Percentiles rank a stretch among this genome's conserved stretches.
Evolutionary conservation across 2,113 vertebrate species (phyloP).

Genomic region (Tachycineta bicolor): DNA sequence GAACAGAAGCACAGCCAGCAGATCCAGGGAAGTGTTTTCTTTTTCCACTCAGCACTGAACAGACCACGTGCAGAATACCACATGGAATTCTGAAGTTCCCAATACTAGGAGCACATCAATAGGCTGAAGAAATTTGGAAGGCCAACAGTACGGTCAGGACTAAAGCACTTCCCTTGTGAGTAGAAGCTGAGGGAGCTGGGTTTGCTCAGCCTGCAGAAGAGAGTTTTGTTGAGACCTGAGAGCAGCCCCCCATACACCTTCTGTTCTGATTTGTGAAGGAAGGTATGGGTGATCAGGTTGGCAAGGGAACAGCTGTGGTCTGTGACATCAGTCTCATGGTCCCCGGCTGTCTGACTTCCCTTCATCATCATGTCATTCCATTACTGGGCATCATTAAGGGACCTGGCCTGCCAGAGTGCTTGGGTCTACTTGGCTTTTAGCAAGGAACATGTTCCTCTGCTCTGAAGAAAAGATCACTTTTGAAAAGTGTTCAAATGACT

Average conservation of each 20-base stretch:
- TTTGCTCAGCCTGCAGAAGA: neutral
- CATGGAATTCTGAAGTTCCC: neutral
- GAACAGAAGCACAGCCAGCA: neutral
- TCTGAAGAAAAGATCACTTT: neutral
- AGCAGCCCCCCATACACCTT: neutral
- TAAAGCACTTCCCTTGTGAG: neutral
- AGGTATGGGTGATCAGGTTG: neutral
- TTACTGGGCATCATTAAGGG: neutral
- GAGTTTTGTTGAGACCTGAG: neutral
- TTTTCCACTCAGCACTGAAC: neutral
- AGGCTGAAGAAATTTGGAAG: neutral
- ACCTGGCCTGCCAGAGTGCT: neutral
- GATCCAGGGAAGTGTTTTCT: neutral
- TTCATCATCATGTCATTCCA: neutral
- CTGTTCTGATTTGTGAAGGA: neutral
- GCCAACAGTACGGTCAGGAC: neutral
- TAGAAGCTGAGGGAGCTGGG: neutral
- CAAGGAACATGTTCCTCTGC: neutral
- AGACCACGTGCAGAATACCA: neutral
- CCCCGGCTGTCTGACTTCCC: neutral
- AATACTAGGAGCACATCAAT: neutral
- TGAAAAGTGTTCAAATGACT: neutral
- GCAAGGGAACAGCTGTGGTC: neutral
- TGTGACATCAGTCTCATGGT: neutral
- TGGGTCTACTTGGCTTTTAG: neutral